Conservation (phyloP, 2,797 vertebrate genomes). For the Phaenicophaeus curvirostris region DNA sequence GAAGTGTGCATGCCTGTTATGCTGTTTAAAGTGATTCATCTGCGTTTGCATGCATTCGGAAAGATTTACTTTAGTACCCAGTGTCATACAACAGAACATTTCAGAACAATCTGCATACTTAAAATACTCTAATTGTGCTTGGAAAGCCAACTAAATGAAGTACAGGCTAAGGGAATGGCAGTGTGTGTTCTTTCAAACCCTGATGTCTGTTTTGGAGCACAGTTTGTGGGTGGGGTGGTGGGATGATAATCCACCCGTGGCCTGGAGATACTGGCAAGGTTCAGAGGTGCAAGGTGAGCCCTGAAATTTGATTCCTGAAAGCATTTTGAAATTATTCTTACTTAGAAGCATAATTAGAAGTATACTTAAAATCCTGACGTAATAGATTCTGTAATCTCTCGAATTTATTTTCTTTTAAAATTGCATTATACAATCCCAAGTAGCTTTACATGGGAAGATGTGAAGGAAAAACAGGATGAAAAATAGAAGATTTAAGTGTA, state of each 20-base stretch:
- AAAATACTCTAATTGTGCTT: slow-evolving; percentile 12
- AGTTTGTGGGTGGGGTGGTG: neutral
- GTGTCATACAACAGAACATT: slow-evolving; percentile 17
- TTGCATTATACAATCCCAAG: neutral
- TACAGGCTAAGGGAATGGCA: neutral
- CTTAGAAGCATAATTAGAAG: neutral
- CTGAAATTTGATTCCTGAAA: neutral
- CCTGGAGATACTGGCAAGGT: neutral
- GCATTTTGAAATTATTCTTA: neutral
- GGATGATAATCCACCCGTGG: neutral
- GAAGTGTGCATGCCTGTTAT: slow-evolving; percentile 75
- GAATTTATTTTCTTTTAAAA: neutral
- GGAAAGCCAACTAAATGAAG: slow-evolving; percentile 13
- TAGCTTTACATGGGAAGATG: neutral
- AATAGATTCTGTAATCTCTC: neutral
- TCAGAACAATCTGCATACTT: slow-evolving; percentile 40
- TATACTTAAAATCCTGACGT: neutral
- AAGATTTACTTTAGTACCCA: slow-evolving; percentile 61
- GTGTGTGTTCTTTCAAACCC: neutral
- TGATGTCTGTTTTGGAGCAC: neutral
- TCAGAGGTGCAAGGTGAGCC: neutral
- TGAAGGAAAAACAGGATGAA: neutral
- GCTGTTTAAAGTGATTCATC: slow-evolving; percentile 68
- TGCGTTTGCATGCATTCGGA: slow-evolving; percentile 71
- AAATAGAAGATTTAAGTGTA: neutral